phyloP scores from a whole-genome alignment of 2,797 vertebrate genomes.

The Acipenser ruthenus region DNA sequence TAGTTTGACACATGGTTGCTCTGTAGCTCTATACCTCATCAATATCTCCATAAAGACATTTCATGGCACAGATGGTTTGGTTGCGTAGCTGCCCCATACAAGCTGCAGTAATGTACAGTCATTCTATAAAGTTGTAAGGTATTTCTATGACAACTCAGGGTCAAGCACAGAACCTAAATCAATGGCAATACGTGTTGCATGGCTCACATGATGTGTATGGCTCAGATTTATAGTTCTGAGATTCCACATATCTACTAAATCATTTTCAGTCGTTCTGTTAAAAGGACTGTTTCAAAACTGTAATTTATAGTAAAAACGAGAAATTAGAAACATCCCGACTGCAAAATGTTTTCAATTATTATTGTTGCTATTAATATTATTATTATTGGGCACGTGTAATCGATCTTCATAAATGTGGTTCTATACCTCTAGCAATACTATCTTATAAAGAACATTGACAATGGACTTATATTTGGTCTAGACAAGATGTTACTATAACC shows the following conservation, averaged over 20 bases:
- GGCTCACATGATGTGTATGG: constrained; percentile 20
- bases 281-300: too few relatives aligned
- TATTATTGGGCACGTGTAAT: too few relatives aligned
- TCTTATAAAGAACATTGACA: too few relatives aligned
- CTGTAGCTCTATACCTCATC: constrained; percentile 22
- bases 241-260: constrained; percentile 53
- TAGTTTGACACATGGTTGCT: constrained; percentile 12
- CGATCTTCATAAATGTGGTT: too few relatives aligned
- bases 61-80: constrained; percentile 26
- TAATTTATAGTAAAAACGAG: too few relatives aligned
- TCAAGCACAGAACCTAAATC: constrained; percentile 34
- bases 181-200: constrained; percentile 22
- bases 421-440: too few relatives aligned
- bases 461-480: too few relatives aligned
- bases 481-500: neutral
- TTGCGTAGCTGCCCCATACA: neutral
- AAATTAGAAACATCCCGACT: too few relatives aligned
- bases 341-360: too few relatives aligned
- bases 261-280: constrained; percentile 29
- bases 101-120: constrained; percentile 8
- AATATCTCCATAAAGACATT: constrained; percentile 33
- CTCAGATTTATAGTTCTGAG: constrained; percentile 43
- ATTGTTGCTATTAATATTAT: too few relatives aligned
- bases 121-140: constrained; percentile 24
- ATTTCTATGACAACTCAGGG: constrained; percentile 32